Percentiles rank a stretch among this genome's conserved stretches.
These are phyloP conservation scores for Apostichopus parvimensis DNA, from an alignment of 35 echinoderm and acorn worm species.

Conservation along the genomic window DNA sequence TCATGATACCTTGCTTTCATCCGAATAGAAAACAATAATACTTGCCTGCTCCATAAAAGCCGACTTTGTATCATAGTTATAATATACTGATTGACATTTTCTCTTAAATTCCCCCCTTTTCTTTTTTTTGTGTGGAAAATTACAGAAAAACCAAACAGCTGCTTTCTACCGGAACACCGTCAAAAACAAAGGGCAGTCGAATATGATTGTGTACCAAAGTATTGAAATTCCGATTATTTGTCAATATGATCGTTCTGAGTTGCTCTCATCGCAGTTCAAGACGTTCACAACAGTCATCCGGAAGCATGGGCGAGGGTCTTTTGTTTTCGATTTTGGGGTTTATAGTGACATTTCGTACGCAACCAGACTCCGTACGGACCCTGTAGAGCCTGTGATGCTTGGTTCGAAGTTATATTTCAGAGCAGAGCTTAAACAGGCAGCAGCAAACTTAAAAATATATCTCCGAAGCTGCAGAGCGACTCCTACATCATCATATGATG, in stretches of 20 bases:
- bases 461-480: slow-evolving; percentile 9
- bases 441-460: slow-evolving; percentile 1
- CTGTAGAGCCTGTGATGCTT: background rate
- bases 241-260: background rate
- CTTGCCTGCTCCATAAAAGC: no score
- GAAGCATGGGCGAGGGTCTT: background rate
- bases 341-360: background rate
- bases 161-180: background rate
- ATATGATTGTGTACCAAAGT: background rate
- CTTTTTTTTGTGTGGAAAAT: no score
- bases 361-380: background rate
- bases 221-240: slow-evolving; percentile 7
- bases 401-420: background rate
- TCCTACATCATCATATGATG: background rate
- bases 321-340: background rate
- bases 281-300: background rate
- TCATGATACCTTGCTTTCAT: no score
- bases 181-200: no score
- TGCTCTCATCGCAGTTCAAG: background rate
- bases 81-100: no score
- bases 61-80: no score
- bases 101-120: no score
- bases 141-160: background rate
- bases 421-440: background rate
- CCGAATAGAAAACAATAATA: no score